Conservation (phyloP, 2,888 invertebrate species). For the Lordiphosa fenestrarum region DNA sequence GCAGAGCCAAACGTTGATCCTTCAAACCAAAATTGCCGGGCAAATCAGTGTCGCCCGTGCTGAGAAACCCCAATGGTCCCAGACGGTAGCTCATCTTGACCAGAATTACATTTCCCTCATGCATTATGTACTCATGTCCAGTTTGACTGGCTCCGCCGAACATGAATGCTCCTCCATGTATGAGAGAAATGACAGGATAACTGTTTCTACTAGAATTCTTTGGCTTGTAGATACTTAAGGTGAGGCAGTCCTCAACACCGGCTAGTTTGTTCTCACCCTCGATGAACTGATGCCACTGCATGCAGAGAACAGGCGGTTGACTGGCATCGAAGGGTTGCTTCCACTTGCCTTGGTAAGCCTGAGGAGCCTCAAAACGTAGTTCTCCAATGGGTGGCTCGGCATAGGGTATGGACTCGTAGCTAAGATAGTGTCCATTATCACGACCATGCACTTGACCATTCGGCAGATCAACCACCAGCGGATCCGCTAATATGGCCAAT, state of each 20-base stretch:
- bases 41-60: conserved; percentile 85
- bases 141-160: conserved; percentile 82
- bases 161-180: conserved; percentile 88
- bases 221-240: conserved; percentile 84
- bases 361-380: conserved; percentile 82
- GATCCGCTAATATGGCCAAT: no score
- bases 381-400: conserved; percentile 85
- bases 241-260: conserved; percentile 87
- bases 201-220: conserved; percentile 24
- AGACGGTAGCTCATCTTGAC: conserved; percentile 87
- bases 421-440: conserved; percentile 80
- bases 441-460: conserved; percentile 69
- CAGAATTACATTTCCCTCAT: conserved; percentile 83
- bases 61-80: conserved; percentile 88
- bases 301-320: conserved; percentile 82
- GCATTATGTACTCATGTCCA: conserved; percentile 84
- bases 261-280: conserved; percentile 55
- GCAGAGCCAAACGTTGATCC: conserved; percentile 50
- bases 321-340: conserved; percentile 81
- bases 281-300: conserved; percentile 83
- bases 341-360: conserved; percentile 59
- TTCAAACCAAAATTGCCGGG: conserved; percentile 78
- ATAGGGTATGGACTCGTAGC: conserved; percentile 86
- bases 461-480: no score
- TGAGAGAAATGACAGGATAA: conserved; percentile 84